Evolutionary conservation across 2,888 invertebrate species (phyloP).

Genomic region (Seira musarum): DNA sequence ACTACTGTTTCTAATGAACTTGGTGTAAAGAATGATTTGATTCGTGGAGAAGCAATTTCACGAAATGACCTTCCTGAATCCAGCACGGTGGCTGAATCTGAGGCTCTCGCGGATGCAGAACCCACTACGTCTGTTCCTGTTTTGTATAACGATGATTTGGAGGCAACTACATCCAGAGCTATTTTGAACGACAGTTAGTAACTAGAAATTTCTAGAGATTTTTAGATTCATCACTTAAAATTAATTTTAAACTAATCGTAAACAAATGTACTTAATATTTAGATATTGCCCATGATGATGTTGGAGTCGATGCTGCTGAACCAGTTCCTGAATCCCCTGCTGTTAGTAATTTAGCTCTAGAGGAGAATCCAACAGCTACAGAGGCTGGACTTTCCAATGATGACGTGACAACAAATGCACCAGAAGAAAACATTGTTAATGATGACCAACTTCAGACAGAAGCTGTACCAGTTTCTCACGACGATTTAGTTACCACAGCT

Average conservation of each 20-base stretch:
- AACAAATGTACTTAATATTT: too few species aligned
- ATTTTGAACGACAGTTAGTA: too few species aligned
- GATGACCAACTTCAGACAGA: neutral
- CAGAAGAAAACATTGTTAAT: neutral
- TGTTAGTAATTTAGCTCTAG: neutral
- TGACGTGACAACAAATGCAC: neutral
- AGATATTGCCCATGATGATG: too few species aligned
- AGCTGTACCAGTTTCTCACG: neutral
- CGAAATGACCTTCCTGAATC: neutral
- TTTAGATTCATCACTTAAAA: too few species aligned
- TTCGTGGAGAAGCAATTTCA: neutral
- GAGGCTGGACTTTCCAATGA: too few species aligned
- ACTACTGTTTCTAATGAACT: neutral
- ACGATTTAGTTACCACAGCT: neutral
- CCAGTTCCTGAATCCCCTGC: neutral
- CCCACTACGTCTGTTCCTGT: neutral
- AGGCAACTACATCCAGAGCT: too few species aligned
- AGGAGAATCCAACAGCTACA: neutral
- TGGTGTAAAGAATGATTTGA: too few species aligned
- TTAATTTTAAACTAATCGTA: too few species aligned
- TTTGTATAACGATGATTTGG: too few species aligned
- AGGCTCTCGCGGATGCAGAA: neutral
- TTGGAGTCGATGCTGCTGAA: slow-evolving; percentile 12
- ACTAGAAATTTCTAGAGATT: too few species aligned
- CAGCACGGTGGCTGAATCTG: neutral